These are phyloP conservation scores for Nudaria mundana DNA, from an alignment of 2,888 invertebrate genomes.

Conservation along the genomic window DNA sequence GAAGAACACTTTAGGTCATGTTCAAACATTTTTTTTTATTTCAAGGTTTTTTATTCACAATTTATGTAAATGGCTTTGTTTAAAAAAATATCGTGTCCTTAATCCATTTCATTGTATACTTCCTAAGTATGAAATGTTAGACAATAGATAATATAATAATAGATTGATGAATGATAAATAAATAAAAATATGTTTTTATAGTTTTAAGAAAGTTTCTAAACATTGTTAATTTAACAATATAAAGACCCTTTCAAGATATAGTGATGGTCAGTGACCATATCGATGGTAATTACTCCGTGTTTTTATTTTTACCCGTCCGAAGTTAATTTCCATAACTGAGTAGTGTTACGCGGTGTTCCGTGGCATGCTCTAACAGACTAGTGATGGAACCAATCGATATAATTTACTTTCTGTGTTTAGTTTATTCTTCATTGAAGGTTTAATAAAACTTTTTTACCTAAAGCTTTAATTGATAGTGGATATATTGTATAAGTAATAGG, in stretches of 20 bases:
- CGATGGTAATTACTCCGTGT: conserved; percentile 66
- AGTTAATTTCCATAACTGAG: conserved; percentile 76
- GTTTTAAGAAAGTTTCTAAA: conserved; percentile 34
- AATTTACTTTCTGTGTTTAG: conserved; percentile 14
- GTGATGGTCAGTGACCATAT: conserved; percentile 66
- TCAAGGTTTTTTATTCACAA: no score
- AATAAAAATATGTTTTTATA: no score
- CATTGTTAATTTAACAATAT: conserved; percentile 34
- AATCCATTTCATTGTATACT: no score
- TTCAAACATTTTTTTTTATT: no score
- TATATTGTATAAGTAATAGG: no score
- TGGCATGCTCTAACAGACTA: conserved; percentile 53
- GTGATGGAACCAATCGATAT: conserved; percentile 46
- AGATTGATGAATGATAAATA: no score
- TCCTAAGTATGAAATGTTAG: no score
- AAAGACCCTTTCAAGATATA: conserved; percentile 49
- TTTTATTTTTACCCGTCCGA: conserved; percentile 68
- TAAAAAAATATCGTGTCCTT: no score
- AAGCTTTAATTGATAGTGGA: background rate
- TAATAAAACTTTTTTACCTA: background rate
- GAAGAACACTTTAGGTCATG: no score
- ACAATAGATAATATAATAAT: no score
- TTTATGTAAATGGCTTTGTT: no score
- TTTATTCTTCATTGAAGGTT: background rate
- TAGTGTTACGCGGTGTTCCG: conserved; percentile 67